Evolutionary conservation across 2,888 invertebrate genomes (phyloP).

Genomic region (Watsonalla cultraria): DNA sequence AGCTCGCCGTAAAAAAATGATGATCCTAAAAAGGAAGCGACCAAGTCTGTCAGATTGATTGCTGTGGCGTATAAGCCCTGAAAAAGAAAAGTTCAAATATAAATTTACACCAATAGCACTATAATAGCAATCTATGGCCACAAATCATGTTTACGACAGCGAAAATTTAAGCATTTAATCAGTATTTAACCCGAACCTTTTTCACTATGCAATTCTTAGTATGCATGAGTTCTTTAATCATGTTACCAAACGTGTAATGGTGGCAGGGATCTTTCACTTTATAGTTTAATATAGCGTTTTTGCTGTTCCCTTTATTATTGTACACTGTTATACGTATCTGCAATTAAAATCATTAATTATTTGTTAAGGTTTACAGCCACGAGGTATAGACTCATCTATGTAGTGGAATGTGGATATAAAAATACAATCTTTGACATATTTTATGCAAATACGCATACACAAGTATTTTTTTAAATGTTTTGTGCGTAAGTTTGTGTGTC

Average conservation of each 20-base stretch:
- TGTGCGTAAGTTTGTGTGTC: no score
- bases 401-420: no score
- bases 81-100: conserved; percentile 1
- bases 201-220: conserved; percentile 14
- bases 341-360: not conserved
- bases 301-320: conserved; percentile 12
- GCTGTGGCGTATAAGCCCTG: conserved; percentile 11
- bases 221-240: conserved; percentile 12
- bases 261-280: conserved; percentile 19
- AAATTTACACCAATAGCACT: not conserved
- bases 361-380: not conserved
- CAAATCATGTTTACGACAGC: no score
- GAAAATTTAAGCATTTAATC: no score
- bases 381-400: no score
- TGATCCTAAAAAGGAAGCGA: conserved; percentile 11
- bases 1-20: conserved; percentile 24
- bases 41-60: conserved; percentile 8
- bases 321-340: conserved; percentile 18
- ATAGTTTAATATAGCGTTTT: conserved; percentile 15
- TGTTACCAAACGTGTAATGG: conserved; percentile 10
- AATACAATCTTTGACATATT: no score
- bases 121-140: not conserved
- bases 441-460: no score
- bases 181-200: conserved; percentile 7
- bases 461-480: no score